phyloP scores from a whole-genome alignment of 2,797 vertebrate species.

The Merluccius polli region DNA sequence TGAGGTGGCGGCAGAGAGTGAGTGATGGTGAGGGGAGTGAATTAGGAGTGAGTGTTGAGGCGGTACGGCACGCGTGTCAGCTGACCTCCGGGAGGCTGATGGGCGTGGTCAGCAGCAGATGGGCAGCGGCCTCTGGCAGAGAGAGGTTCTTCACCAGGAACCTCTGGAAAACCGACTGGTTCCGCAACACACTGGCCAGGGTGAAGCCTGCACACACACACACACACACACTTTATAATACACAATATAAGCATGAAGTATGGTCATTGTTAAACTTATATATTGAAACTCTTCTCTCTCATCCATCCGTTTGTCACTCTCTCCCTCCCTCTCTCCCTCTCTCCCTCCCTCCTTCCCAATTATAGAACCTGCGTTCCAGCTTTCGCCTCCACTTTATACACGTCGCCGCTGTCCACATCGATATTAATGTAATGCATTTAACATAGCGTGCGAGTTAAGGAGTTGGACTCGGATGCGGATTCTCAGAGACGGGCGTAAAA shows the following conservation, averaged over 20 bases:
- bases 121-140: constrained; percentile 73
- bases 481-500: not conserved
- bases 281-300: not conserved
- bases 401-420: not conserved
- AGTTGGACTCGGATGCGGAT: not conserved
- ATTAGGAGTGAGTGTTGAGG: no score
- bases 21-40: no score
- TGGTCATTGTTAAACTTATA: not conserved
- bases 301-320: not conserved
- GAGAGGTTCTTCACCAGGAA: constrained; percentile 87
- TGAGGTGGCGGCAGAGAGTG: no score
- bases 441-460: not conserved
- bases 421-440: not conserved
- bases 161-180: constrained; percentile 71
- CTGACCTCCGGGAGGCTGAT: constrained; percentile 80
- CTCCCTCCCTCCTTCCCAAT: not conserved
- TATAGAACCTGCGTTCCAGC: not conserved
- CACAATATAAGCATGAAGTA: no score
- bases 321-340: not conserved
- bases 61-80: not conserved
- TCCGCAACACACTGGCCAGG: constrained; percentile 79
- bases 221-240: no score
- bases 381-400: not conserved
- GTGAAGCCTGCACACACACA: constrained; percentile 69
- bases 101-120: constrained; percentile 76